These are phyloP conservation scores for Tachina lurida DNA, from an alignment of 2,888 invertebrate species.

Conservation along the genomic window DNA sequence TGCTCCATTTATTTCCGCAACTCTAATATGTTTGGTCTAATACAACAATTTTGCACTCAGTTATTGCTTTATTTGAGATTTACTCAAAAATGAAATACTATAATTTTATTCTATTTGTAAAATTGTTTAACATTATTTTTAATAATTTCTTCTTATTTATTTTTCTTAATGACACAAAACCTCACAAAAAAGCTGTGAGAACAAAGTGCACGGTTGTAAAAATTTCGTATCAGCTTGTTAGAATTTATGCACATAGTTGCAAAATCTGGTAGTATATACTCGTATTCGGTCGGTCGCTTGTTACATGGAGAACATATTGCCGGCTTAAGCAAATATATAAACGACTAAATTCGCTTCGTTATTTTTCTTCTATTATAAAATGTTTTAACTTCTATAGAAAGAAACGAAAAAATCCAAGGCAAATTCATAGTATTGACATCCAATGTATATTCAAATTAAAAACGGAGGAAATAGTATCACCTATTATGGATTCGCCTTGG, in stretches of 20 bases:
- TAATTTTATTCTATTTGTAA: conserved; percentile 29
- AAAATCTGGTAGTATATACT: not conserved
- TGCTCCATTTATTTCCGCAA: conserved; percentile 46
- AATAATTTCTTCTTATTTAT: conserved; percentile 50
- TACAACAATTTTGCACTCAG: not conserved
- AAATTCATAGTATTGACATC: too few relatives aligned
- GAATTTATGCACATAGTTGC: conserved; percentile 38
- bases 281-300: conserved; percentile 32
- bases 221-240: not conserved
- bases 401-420: too few relatives aligned
- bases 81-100: conserved; percentile 1
- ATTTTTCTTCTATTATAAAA: not conserved
- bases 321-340: not conserved
- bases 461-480: too few relatives aligned
- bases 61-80: not conserved
- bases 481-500: too few relatives aligned
- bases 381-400: too few relatives aligned
- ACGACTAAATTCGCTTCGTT: too few relatives aligned
- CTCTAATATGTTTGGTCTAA: not conserved
- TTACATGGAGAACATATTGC: too few relatives aligned
- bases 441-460: too few relatives aligned
- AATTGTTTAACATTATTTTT: conserved; percentile 35
- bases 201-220: conserved; percentile 42
- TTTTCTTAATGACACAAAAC: conserved; percentile 54
- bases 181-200: conserved; percentile 51